phyloP scores from a whole-genome alignment of 2,797 vertebrate species.

The Labroides dimidiatus region DNA sequence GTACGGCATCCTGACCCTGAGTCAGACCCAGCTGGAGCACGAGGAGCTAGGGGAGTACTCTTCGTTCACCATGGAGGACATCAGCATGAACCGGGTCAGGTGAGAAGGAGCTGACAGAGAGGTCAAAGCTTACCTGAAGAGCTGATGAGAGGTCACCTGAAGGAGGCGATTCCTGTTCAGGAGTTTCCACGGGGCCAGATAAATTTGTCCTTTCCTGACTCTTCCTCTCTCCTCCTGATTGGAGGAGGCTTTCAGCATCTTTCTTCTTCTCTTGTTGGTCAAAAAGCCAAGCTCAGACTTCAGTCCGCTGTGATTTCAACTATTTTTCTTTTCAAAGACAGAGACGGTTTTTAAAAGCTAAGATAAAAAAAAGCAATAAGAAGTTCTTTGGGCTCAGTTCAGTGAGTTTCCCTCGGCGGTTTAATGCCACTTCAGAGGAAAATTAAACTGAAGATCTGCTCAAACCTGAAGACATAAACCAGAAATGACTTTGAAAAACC shows the following conservation, averaged over 20 bases:
- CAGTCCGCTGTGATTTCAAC: not conserved
- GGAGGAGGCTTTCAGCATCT: not conserved
- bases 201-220: too few species aligned
- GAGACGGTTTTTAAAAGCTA: not conserved
- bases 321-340: not conserved
- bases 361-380: not conserved
- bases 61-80: slow-evolving; percentile 95
- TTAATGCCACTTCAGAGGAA: slow-evolving; percentile 33
- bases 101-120: slow-evolving; percentile 48
- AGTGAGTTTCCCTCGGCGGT: slow-evolving; percentile 7
- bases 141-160: too few species aligned
- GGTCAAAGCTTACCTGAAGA: too few species aligned
- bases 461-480: slow-evolving; percentile 13
- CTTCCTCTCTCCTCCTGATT: too few species aligned
- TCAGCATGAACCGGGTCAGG: slow-evolving; percentile 91
- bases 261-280: not conserved
- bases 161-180: not conserved
- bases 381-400: not conserved
- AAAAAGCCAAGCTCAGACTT: not conserved
- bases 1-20: slow-evolving; percentile 88
- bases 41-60: slow-evolving; percentile 89
- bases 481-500: slow-evolving; percentile 39
- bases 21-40: slow-evolving; percentile 65
- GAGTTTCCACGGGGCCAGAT: too few species aligned
- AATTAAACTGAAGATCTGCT: slow-evolving; percentile 34